These are phyloP conservation scores for Pogonocichla stellata DNA, from an alignment of 2,113 vertebrate species.

Conservation along the genomic window DNA sequence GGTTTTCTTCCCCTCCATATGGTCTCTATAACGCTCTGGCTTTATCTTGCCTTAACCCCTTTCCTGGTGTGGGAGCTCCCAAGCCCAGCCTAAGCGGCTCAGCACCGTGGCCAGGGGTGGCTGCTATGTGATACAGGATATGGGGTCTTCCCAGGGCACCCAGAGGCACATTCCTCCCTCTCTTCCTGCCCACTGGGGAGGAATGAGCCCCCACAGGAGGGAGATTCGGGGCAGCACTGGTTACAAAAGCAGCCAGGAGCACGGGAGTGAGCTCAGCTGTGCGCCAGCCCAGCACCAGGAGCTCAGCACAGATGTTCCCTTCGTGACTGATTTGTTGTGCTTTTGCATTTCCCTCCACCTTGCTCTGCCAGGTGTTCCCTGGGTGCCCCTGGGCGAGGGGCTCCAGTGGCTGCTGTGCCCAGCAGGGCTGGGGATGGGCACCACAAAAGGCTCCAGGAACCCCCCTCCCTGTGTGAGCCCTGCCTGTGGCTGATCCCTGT, in stretches of 20 bases:
- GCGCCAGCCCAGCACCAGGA: background rate
- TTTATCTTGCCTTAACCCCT: conserved; percentile 68
- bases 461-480: fast-evolving
- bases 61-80: conserved; percentile 54
- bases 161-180: background rate
- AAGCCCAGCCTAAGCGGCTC: conserved; percentile 17
- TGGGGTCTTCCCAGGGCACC: background rate
- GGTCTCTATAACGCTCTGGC: background rate
- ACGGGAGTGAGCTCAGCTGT: background rate
- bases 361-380: background rate
- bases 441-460: fast-evolving
- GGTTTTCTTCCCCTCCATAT: conserved; percentile 48
- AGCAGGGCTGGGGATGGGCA: background rate
- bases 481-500: background rate
- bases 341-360: background rate
- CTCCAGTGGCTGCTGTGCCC: background rate
- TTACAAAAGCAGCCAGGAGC: background rate
- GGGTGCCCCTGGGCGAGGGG: background rate
- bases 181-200: background rate
- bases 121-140: background rate
- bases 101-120: background rate
- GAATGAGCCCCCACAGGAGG: background rate
- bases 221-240: background rate
- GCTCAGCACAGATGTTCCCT: background rate
- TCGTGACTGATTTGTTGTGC: background rate